phyloP scores from a whole-genome alignment of 35 echinoderm and acorn worm species.

The Heliocidaris tuberculata region DNA sequence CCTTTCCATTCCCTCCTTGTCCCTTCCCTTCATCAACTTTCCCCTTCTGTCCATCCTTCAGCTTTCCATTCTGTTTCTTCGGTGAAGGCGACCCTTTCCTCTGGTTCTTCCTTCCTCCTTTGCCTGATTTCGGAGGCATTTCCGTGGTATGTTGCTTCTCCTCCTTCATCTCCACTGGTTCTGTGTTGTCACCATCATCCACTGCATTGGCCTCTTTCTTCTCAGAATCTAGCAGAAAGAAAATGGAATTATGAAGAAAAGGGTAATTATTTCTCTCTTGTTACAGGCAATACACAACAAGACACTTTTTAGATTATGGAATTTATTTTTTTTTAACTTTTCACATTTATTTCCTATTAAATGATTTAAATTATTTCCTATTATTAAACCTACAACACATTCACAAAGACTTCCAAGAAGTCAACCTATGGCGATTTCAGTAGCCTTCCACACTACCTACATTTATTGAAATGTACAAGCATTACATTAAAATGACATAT shows the following conservation, averaged over 20 bases:
- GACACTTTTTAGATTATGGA: too few species aligned
- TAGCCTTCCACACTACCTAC: too few species aligned
- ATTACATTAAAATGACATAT: too few species aligned
- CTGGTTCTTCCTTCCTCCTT: neutral
- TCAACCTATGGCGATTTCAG: too few species aligned
- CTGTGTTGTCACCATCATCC: neutral
- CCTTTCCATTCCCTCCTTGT: neutral
- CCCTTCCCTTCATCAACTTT: neutral
- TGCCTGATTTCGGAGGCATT: neutral
- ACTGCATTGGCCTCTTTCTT: neutral
- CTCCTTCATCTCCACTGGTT: neutral
- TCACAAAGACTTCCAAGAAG: too few species aligned
- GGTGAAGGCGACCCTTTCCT: neutral
- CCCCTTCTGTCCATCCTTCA: slow-evolving; percentile 20
- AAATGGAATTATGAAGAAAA: neutral
- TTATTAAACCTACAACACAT: too few species aligned
- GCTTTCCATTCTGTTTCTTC: slow-evolving; percentile 12
- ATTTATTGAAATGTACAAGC: too few species aligned
- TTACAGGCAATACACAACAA: slow-evolving; percentile 33
- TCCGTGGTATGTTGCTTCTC: neutral
- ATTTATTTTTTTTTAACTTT: too few species aligned
- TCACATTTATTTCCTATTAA: too few species aligned
- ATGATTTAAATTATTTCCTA: too few species aligned
- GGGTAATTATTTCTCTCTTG: neutral
- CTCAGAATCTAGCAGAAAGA: neutral